These are phyloP conservation scores for Cantharis nigra DNA, from an alignment of 2,888 invertebrate species.

Conservation along the genomic window DNA sequence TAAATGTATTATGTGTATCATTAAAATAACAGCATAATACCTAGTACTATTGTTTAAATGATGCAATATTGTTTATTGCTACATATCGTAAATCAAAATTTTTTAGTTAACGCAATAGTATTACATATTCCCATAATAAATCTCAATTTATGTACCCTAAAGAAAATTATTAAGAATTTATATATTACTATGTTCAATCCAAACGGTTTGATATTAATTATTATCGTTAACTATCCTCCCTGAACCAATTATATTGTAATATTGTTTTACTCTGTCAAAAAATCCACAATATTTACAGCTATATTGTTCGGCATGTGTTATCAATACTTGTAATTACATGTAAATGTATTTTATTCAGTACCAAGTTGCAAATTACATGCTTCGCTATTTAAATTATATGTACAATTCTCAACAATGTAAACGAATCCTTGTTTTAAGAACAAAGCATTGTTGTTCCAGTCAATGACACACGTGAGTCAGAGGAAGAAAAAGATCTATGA, in stretches of 20 bases:
- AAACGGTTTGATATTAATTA: not conserved
- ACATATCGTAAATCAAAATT: not conserved
- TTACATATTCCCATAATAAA: not conserved
- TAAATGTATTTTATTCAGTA: not conserved
- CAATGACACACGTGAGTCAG: conserved; percentile 33
- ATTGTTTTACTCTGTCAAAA: not conserved
- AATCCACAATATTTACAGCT: not conserved
- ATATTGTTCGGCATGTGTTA: not conserved
- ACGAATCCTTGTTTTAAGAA: conserved; percentile 32
- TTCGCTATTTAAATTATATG: conserved; percentile 12
- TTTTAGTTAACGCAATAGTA: not conserved
- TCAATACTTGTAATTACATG: not conserved
- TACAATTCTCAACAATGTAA: conserved; percentile 23
- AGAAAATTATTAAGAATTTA: not conserved
- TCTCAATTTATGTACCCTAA: not conserved
- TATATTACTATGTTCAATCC: not conserved
- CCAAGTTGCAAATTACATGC: conserved; percentile 11
- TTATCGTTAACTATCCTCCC: not conserved
- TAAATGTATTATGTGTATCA: not conserved
- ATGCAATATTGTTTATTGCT: not conserved
- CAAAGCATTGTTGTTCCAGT: conserved; percentile 35
- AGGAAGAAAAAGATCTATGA: conserved; percentile 22
- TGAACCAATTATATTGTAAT: not conserved
- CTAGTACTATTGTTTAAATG: not conserved
- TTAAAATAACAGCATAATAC: not conserved